phyloP scores from a whole-genome alignment of 2,888 invertebrate genomes.

The Elegia similella region DNA sequence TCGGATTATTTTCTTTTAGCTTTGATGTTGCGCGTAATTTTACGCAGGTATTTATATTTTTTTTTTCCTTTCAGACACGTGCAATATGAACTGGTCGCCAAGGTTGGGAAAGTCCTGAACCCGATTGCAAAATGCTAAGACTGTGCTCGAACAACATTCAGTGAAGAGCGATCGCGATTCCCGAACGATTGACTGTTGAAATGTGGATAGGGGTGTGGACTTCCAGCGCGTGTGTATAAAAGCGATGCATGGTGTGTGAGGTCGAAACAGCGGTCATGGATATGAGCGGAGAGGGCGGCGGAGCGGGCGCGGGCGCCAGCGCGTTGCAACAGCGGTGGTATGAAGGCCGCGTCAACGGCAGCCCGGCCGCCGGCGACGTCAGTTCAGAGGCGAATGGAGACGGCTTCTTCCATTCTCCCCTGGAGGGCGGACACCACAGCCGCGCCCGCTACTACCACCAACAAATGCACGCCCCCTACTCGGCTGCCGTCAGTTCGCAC shows the following conservation, averaged over 20 bases:
- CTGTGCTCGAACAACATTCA: slow-evolving; percentile 42
- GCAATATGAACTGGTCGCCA: slow-evolving; percentile 50
- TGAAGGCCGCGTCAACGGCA: slow-evolving; percentile 79
- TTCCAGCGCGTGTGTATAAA: slow-evolving; percentile 73
- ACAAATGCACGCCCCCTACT: slow-evolving; percentile 81
- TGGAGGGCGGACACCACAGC: slow-evolving; percentile 78
- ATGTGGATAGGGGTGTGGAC: slow-evolving; percentile 74
- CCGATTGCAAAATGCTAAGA: slow-evolving; percentile 43
- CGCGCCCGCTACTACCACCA: slow-evolving; percentile 81
- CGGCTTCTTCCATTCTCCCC: slow-evolving; percentile 80
- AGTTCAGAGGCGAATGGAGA: slow-evolving; percentile 77
- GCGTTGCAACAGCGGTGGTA: slow-evolving; percentile 80
- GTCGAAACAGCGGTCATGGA: slow-evolving; percentile 71
- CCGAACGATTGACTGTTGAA: slow-evolving; percentile 48
- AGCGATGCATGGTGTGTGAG: slow-evolving; percentile 81
- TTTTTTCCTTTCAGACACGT: slow-evolving; percentile 53
- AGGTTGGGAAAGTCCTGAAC: slow-evolving; percentile 34
- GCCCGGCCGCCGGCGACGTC: slow-evolving; percentile 73
- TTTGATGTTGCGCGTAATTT: slow-evolving; percentile 28
- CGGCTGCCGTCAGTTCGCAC: slow-evolving; percentile 77
- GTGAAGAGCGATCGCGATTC: slow-evolving; percentile 39
- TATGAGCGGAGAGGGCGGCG: slow-evolving; percentile 76
- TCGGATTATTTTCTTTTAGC: slow-evolving; percentile 22
- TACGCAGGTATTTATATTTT: slow-evolving; percentile 12
- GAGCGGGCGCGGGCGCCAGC: slow-evolving; percentile 62